These are phyloP conservation scores for Macrophya annulata DNA, from an alignment of 2,888 invertebrate genomes.

Conservation along the genomic window DNA sequence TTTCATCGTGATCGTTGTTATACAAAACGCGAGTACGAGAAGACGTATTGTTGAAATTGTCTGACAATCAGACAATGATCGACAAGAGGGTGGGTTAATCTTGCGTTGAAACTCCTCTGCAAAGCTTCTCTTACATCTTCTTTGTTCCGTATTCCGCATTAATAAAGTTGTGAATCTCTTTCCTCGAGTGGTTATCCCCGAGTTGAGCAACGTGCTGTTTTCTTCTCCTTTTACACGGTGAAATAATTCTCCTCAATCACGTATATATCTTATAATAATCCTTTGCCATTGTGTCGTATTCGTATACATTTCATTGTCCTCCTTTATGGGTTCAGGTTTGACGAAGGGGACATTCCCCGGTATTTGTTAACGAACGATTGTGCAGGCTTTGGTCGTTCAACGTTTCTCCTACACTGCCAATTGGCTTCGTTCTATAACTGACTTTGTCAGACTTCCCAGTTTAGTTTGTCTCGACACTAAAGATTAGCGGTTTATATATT, in stretches of 20 bases:
- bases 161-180: background rate
- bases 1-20: background rate
- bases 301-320: slow-evolving; percentile 33
- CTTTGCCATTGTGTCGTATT: slow-evolving; percentile 30
- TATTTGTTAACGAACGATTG: slow-evolving; percentile 43
- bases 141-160: background rate
- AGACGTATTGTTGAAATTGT: slow-evolving; percentile 19
- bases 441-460: slow-evolving; percentile 31
- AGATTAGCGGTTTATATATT: slow-evolving; percentile 35
- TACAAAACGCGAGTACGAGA: background rate
- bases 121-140: background rate
- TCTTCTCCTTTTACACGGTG: slow-evolving; percentile 16
- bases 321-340: slow-evolving; percentile 7
- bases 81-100: slow-evolving; percentile 24
- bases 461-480: background rate
- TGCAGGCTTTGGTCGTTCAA: slow-evolving; percentile 23
- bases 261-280: slow-evolving; percentile 19
- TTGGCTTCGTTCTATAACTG: slow-evolving; percentile 16
- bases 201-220: background rate
- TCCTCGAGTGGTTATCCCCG: background rate
- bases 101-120: slow-evolving; percentile 11
- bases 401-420: background rate
- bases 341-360: slow-evolving; percentile 15
- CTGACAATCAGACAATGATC: slow-evolving; percentile 17
- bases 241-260: slow-evolving; percentile 31